Evolutionary conservation across 2,113 vertebrate genomes (phyloP).

Genomic region (Clarias magur): DNA sequence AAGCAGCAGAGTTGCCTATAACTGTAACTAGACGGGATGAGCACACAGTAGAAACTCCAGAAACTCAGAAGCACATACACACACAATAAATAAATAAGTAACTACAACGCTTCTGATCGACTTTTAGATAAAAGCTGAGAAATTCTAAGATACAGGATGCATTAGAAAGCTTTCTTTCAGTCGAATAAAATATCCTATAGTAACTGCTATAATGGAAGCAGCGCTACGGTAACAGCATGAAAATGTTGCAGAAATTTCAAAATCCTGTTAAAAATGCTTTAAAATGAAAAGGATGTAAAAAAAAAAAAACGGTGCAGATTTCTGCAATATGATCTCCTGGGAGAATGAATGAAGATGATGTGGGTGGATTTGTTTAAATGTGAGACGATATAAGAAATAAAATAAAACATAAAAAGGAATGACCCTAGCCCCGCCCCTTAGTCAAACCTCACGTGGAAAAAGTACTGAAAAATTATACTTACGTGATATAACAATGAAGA

Average conservation of each 20-base stretch:
- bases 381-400: background rate
- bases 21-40: background rate
- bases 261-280: slow-evolving; percentile 38
- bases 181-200: background rate
- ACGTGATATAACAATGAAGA: background rate
- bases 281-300: background rate
- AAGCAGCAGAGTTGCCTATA: background rate
- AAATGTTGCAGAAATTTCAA: slow-evolving; percentile 40
- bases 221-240: background rate
- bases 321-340: background rate
- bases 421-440: background rate
- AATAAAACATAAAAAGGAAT: background rate
- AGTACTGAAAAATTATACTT: background rate
- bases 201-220: background rate
- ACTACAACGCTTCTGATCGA: background rate
- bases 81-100: background rate
- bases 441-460: background rate
- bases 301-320: background rate
- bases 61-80: background rate
- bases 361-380: background rate
- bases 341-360: background rate
- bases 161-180: background rate
- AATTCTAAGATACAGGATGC: background rate
- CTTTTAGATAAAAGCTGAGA: background rate
- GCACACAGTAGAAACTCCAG: background rate